Evolutionary conservation across 2,888 invertebrate genomes (phyloP), one percentile per base, ranked within the genome.

Genomic region (Heliconius ethilla): DNA sequence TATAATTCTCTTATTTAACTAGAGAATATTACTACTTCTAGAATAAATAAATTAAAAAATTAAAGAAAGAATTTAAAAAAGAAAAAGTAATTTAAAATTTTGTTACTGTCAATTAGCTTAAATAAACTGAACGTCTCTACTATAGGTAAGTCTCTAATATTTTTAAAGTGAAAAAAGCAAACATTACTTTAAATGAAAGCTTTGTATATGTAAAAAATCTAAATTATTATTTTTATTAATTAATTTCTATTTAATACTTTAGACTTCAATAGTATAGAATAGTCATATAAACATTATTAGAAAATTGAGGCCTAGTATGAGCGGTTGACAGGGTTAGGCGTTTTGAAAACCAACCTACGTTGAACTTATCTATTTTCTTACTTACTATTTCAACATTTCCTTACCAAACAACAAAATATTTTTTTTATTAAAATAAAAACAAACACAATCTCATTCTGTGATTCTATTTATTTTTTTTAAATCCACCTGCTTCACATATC

Each of bases 391-490:
- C 11, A 59, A n/a, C 4, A 59, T 59, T 59, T 15, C 13, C 1
- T 27, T 15, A 63, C 0, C 13, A 63, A 63, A 27, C 3, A 6
- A 37, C 13, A 7, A 67, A 11, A 25, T 25, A 40, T n/a, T 70
- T 29, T 18, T n/a, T 70, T 51, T 29, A 11, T 45, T 10, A 7
- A 6, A 51, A 29, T 1, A 55, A 55, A 55, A 29, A 29, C 55
- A 13, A 70, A 72, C 22, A 7, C 22, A 33, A 55, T 55, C 33
- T 33, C 55, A 70, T 51, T 33, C 33, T n/a, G 6, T 55, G 7
- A 13, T 55, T 51, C 29, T 59, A 72, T 59, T 72, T 45, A 13
- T 25, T 40, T 69, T 59, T 72, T 59, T 70, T 55, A 37, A 40
- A 29, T 18, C 11, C 22, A 33, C 10, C 37, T 55, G 37, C 55